Base-by-base conservation (phyloP, 2,888 invertebrate genomes). In the Mesopsocus fuscifrons region DNA sequence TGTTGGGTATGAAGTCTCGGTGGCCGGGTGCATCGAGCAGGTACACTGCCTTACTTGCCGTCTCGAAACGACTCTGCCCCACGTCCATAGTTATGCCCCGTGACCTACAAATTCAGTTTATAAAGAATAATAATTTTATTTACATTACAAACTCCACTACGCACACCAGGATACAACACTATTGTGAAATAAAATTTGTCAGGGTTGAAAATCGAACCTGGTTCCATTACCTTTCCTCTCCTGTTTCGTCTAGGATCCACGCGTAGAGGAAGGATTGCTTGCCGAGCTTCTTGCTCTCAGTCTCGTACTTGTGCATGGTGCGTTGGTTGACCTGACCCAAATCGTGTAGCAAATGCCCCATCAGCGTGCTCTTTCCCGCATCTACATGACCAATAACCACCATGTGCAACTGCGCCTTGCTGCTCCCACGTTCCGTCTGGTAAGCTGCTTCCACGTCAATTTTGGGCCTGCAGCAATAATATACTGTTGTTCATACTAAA, bases 51-150 rank as follows among this genome's bases (percentile, higher is more conserved):
- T 89, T 89, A 2, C 75, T 73, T 43, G 76, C 71, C 0, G 94
- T 91, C 62, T 91, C 87, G 66, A 97, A 92, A 51, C 82, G 79
- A 13, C 85, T 85, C 52, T 84, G 76, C 1, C 91, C 97, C 11
- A 98, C 80, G 63, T 99, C 98, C 91, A 98, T 99, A 1, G 98
- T 99, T 41, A 99, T 94, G 11, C 98, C 98, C 49, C 98, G 73
- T 20, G 78, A 75, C 52, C 94, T 73, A 47, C 21, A 49, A 41
- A 23, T 33, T 4, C 15, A 30, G 9, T 30, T 30, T 30, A 30
- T 11, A 30, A n/a, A n/a, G n/a, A n/a, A n/a, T n/a, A n/a, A n/a
- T n/a, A n/a, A n/a, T n/a, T n/a, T n/a, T n/a, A n/a, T n/a, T n/a
- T n/a, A n/a, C n/a, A n/a, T n/a, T n/a, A n/a, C n/a, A n/a, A n/a